These are phyloP conservation scores for Galagoides demidoff DNA, from an alignment of 2,797 vertebrate genomes.

Conservation along the genomic window DNA sequence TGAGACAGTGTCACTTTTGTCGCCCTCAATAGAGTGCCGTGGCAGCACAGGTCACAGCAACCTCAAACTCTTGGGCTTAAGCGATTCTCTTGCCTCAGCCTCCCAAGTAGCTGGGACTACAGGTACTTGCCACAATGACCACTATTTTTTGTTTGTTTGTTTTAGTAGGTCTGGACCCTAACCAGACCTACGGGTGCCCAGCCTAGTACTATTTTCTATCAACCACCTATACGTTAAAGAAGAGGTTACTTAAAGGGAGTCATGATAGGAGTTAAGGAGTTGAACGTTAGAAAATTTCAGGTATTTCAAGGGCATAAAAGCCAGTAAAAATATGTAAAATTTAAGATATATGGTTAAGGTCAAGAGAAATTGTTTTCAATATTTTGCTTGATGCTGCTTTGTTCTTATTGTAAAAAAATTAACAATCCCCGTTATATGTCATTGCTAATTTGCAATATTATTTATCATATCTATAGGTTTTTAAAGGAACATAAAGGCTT, in stretches of 20 bases:
- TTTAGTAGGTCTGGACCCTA: no score
- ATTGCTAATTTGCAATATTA: background rate
- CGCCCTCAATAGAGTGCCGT: no score
- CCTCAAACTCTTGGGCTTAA: no score
- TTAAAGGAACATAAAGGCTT: slow-evolving; percentile 24
- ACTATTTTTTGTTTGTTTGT: no score
- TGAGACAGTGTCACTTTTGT: no score
- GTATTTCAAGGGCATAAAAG: slow-evolving; percentile 42
- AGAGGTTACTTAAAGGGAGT: background rate
- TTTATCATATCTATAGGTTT: background rate
- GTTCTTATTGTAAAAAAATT: slow-evolving; percentile 26
- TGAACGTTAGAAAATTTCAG: slow-evolving; percentile 47
- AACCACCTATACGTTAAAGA: slow-evolving; percentile 33
- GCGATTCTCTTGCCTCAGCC: no score
- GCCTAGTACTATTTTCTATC: slow-evolving; percentile 28
- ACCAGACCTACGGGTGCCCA: no score
- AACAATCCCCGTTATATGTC: background rate
- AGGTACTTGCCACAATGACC: no score
- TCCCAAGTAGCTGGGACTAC: no score
- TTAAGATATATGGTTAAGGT: slow-evolving; percentile 33
- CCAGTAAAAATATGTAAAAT: background rate
- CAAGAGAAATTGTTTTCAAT: slow-evolving; percentile 21
- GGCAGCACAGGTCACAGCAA: no score
- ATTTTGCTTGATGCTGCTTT: slow-evolving; percentile 23
- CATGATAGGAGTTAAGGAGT: background rate